Evolutionary conservation across 2,797 vertebrate species (phyloP).

Genomic region (Clarias laeviceps): DNA sequence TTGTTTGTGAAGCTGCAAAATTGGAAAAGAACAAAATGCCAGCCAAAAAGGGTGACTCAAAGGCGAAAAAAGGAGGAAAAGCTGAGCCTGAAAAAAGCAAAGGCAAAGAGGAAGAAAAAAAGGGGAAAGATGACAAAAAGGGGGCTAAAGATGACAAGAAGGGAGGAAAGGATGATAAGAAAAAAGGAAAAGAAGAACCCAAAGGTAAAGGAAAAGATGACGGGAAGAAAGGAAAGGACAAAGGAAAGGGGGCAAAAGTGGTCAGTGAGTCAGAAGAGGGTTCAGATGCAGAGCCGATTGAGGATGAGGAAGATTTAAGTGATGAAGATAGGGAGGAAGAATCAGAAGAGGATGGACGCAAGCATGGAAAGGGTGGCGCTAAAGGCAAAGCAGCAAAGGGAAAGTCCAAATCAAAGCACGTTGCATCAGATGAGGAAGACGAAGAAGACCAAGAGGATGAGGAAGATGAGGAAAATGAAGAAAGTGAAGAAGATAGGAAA

Average conservation of each 20-base stretch:
- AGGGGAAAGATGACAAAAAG: conserved; percentile 74
- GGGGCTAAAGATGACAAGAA: conserved; percentile 64
- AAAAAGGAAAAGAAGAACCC: conserved; percentile 64
- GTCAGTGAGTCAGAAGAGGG: conserved; percentile 78
- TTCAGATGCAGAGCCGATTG: conserved; percentile 73
- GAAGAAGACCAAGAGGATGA: conserved; percentile 71
- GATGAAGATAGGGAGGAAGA: conserved; percentile 72
- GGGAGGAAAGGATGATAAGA: conserved; percentile 61
- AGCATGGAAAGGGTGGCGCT: conserved; percentile 60
- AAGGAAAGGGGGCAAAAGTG: conserved; percentile 79
- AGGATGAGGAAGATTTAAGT: conserved; percentile 73
- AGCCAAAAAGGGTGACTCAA: conserved; percentile 71
- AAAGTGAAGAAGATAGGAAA: conserved; percentile 72
- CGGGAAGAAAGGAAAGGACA: conserved; percentile 63
- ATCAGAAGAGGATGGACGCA: conserved; percentile 70
- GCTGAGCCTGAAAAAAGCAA: conserved; percentile 66
- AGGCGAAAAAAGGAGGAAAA: conserved; percentile 71
- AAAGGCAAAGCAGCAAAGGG: conserved; percentile 66
- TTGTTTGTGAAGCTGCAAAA: conserved; percentile 47
- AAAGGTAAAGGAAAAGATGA: conserved; percentile 68
- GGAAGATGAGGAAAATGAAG: conserved; percentile 67
- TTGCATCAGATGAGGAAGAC: conserved; percentile 71
- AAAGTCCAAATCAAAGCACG: conserved; percentile 63
- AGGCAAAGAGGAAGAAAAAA: conserved; percentile 69
- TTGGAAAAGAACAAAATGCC: conserved; percentile 71